These are phyloP conservation scores for Miltochrista miniata DNA, from an alignment of 2,888 invertebrate genomes.

Conservation along the genomic window DNA sequence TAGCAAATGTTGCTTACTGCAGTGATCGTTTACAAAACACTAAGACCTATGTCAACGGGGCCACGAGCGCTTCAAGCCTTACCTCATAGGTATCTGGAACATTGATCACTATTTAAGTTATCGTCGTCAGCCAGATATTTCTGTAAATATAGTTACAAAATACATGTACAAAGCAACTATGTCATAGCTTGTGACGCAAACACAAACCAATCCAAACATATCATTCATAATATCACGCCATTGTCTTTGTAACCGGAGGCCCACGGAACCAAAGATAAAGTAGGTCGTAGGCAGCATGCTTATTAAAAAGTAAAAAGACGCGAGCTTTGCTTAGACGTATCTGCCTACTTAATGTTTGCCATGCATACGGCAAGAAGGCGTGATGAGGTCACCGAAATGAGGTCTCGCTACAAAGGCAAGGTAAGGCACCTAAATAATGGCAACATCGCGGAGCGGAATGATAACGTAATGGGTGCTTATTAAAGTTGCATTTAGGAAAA, in stretches of 20 bases:
- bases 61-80: too few species aligned
- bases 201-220: slow-evolving; percentile 2
- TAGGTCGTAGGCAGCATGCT: slow-evolving; percentile 33
- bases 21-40: too few species aligned
- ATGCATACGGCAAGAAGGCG: slow-evolving; percentile 30
- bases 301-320: slow-evolving; percentile 18
- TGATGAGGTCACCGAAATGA: slow-evolving; percentile 50
- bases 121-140: too few species aligned
- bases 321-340: slow-evolving; percentile 14
- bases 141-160: too few species aligned
- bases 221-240: slow-evolving; percentile 9
- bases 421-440: slow-evolving; percentile 1
- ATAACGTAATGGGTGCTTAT: slow-evolving; percentile 23
- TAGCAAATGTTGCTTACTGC: too few species aligned
- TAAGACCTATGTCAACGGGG: too few species aligned
- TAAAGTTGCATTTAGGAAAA: background rate
- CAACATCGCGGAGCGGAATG: slow-evolving; percentile 11
- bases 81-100: too few species aligned
- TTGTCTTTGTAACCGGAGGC: slow-evolving; percentile 28
- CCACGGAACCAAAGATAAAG: slow-evolving; percentile 26
- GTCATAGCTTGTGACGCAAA: slow-evolving; percentile 1
- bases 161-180: too few species aligned
- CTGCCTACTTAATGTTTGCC: slow-evolving; percentile 35
- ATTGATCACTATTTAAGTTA: too few species aligned
- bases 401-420: slow-evolving; percentile 34